phyloP scores from a whole-genome alignment of 2,113 vertebrate species.

The Mungos mungo region DNA sequence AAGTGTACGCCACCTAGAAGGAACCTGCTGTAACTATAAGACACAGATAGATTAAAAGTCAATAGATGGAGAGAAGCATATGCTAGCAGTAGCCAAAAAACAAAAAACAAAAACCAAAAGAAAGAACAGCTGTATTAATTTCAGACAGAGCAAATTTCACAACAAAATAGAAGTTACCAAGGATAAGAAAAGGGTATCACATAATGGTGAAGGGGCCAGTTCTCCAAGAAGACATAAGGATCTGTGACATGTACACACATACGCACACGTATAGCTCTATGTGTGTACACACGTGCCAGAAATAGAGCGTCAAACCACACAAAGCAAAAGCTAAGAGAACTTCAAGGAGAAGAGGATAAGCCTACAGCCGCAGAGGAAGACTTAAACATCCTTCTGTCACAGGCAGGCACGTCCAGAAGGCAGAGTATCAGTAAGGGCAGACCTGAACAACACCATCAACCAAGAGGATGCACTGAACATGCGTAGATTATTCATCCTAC shows the following conservation, averaged over 20 bases:
- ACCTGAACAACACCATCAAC: not conserved
- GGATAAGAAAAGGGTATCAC: not conserved
- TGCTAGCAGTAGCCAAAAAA: not conserved
- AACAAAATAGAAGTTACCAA: not conserved
- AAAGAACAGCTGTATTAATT: not conserved
- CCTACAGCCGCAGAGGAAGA: too few species aligned
- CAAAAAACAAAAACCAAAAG: not conserved
- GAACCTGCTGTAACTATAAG: not conserved
- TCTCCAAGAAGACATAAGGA: not conserved
- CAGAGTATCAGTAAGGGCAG: not conserved
- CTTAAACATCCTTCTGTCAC: not conserved
- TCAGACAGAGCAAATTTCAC: not conserved
- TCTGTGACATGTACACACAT: too few species aligned
- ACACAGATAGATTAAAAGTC: not conserved
- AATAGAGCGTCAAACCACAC: not conserved
- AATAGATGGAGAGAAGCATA: not conserved
- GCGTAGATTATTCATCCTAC: not conserved
- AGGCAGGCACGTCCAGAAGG: not conserved
- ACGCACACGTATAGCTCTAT: too few species aligned
- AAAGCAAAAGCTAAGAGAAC: not conserved
- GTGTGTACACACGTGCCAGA: too few species aligned
- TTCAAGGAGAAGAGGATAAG: not conserved
- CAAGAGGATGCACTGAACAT: accelerated
- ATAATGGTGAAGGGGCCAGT: not conserved
- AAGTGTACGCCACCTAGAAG: not conserved